Conservation (phyloP, 2,888 invertebrate species). For the Ophioninae sp. region DNA sequence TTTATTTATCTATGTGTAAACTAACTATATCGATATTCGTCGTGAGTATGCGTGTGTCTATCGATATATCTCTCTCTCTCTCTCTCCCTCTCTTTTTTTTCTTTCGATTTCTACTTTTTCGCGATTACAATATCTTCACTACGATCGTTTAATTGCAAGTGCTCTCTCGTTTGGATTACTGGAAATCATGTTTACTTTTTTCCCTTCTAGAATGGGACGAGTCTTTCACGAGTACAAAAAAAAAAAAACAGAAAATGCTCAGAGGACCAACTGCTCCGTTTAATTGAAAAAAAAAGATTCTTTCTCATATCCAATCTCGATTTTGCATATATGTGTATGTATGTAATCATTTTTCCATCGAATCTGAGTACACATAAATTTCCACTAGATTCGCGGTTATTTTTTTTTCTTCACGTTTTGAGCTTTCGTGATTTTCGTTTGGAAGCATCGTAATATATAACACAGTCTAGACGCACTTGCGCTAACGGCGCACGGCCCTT, state of each 20-base stretch:
- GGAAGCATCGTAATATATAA: slow-evolving; percentile 53
- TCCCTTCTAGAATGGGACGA: slow-evolving; percentile 34
- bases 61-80: slow-evolving; percentile 50
- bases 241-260: slow-evolving; percentile 51
- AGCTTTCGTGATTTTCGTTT: slow-evolving; percentile 35
- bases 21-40: slow-evolving; percentile 50
- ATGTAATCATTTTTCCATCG: slow-evolving; percentile 8
- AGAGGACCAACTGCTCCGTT: slow-evolving; percentile 35
- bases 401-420: background rate
- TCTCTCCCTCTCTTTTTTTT: slow-evolving; percentile 48
- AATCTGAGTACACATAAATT: slow-evolving; percentile 20
- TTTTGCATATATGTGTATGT: background rate
- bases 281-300: background rate
- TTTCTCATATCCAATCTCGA: background rate
- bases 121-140: slow-evolving; percentile 21
- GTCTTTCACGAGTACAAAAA: slow-evolving; percentile 36
- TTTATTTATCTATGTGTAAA: slow-evolving; percentile 40
- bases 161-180: slow-evolving; percentile 29
- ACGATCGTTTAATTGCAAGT: slow-evolving; percentile 20
- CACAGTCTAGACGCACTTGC: slow-evolving; percentile 60
- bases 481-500: slow-evolving; percentile 57
- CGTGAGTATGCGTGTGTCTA: slow-evolving; percentile 38
- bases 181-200: slow-evolving; percentile 36
- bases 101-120: slow-evolving; percentile 15
- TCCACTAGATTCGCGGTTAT: background rate